These are phyloP conservation scores for Coreius guichenoti DNA, from an alignment of 2,797 vertebrate genomes.

Conservation along the genomic window DNA sequence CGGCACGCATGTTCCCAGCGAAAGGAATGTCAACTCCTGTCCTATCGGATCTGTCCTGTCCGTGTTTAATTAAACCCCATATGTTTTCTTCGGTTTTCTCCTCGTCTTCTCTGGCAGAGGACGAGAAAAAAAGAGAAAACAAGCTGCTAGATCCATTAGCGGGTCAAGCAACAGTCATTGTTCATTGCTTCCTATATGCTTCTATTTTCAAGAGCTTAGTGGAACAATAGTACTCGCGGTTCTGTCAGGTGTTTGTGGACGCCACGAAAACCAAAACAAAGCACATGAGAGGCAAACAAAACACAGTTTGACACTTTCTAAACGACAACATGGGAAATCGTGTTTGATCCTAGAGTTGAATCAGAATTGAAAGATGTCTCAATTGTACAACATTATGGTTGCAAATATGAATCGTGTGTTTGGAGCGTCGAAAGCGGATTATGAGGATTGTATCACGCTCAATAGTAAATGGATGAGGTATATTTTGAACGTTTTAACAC, in stretches of 20 bases:
- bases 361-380: constrained; percentile 42
- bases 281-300: constrained; percentile 51
- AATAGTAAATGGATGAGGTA: not conserved
- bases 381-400: constrained; percentile 40
- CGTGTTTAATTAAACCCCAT: constrained; percentile 65
- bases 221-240: constrained; percentile 69
- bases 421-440: constrained; percentile 64
- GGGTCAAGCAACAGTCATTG: constrained; percentile 84
- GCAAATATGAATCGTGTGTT: constrained; percentile 62
- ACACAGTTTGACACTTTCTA: constrained; percentile 39
- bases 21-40: constrained; percentile 62
- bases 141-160: constrained; percentile 80
- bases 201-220: constrained; percentile 76
- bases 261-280: constrained; percentile 67
- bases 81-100: constrained; percentile 64
- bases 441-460: constrained; percentile 64
- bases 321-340: constrained; percentile 32
- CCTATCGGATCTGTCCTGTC: constrained; percentile 51
- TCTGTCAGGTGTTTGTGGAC: constrained; percentile 67
- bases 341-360: constrained; percentile 19
- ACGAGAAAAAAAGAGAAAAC: constrained; percentile 49
- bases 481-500: not conserved
- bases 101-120: constrained; percentile 42
- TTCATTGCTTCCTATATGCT: constrained; percentile 80
- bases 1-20: constrained; percentile 47